Base-by-base conservation (phyloP, 2,797 vertebrate species). In the Enteromius anoplus region DNA sequence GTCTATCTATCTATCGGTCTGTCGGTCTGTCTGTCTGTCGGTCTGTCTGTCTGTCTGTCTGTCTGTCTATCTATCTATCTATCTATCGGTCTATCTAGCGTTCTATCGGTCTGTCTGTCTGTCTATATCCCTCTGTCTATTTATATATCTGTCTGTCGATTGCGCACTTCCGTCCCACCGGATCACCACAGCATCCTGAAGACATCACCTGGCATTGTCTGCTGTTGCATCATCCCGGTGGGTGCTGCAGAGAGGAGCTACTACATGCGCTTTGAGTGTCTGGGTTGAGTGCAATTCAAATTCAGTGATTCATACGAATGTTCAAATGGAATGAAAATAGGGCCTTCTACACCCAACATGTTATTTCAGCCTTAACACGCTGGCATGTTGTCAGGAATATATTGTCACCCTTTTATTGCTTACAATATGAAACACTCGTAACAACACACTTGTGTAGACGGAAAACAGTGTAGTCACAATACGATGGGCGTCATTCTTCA, bases 341-440 rank as follows among this genome's bases (percentile, higher is more conserved):
- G 51, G 37, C 42, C 70, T 37, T 17, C 15, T 40, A 42, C 32
- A 68, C 71, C 72, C 26, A 4, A 45, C 49, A 34, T 70, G 34
- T 81, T 51, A 78, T 78, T 70, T 40, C 3, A 53, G 5, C 15
- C 58, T 40, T 15, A 51, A 81, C 78, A 53, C 47, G 2, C 8
- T 32, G 66, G 2, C 66, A 45, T 5, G 66, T 42, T 72, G 80
- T 81, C 80, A 81, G 26, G 19, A 55, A 75, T 82, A 21, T 55
- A 58, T 55, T 66, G 45, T 65, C 23, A 66, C 32, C 40, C 58
- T 82, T 26, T 53, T 55, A 82, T 58, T 55, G 64, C 62, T 29
- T 15, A 17, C 47, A 58, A 72, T 80, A 70, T 9, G 51, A 60
- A 60, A 62, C 66, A 58, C 29, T 82, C n/a, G 10, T 81, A n/a